Evolutionary conservation across 2,797 vertebrate genomes (phyloP), one percentile per base, ranked within the genome.

Genomic region (Xerus rutilus): DNA sequence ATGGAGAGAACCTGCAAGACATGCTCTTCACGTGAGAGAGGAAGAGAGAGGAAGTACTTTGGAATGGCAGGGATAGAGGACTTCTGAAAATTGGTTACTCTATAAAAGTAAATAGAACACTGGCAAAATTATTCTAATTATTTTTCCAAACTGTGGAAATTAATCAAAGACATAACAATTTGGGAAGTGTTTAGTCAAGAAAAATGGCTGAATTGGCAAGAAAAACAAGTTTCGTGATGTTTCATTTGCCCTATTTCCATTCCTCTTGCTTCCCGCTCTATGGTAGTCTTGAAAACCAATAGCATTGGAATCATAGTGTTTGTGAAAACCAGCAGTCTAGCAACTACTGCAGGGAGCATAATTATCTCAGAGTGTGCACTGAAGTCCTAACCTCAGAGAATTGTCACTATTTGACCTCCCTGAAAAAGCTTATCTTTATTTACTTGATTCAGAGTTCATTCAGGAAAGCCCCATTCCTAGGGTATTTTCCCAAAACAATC

Each of bases 131-230:
- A 45, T n/a, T 8, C 21, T n/a, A 64, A 43, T 94, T 69, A 65
- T 65, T 69, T 78, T 95, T 39, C 35, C 73, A 52, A 88, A 91
- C 54, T 64, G n/a, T 95, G n/a, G 64, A 74, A 84, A 88, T 79
- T 88, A 95, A 57, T 14, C 18, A 65, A 94, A 95, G n/a, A 0
- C 18, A 17, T 43, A 93, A 84, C 14, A 79, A 35, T 62, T 49
- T 43, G 12, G 67, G 30, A 32, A 91, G 28, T 69, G 49, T n/a
- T 89, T 39, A 70, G 70, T 78, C 23, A n/a, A 52, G n/a, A 85
- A 47, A 86, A 81, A 49, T 86, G 45, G 30, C 25, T 74, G 25
- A 74, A 82, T 39, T 93, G 67, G 49, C 73, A 91, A 81, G 65
- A 85, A 88, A 57, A 67, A 32, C 11, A 67, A 78, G 25, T 17